A percentile compares a stretch with the other conserved stretches of the same genome.
phyloP scores from a whole-genome alignment of 2,888 invertebrate species.

The Macaria notata region DNA sequence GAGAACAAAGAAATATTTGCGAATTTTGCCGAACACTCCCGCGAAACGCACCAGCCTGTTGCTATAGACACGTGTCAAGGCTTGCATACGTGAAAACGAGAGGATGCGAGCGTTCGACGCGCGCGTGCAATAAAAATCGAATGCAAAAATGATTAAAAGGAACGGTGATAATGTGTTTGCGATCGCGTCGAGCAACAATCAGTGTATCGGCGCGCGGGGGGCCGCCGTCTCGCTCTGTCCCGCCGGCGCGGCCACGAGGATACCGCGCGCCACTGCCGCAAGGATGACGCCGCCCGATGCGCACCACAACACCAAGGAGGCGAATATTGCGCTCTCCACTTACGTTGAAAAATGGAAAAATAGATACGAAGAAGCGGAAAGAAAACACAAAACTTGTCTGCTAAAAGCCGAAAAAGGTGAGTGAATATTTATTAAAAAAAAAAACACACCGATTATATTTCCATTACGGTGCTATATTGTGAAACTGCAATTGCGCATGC shows the following conservation, averaged over 20 bases:
- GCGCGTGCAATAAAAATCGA: constrained; percentile 71
- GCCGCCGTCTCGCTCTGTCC: constrained; percentile 70
- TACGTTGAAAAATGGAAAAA: constrained; percentile 85
- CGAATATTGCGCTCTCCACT: constrained; percentile 74
- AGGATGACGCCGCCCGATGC: constrained; percentile 79
- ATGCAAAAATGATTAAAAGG: constrained; percentile 81
- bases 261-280: constrained; percentile 76
- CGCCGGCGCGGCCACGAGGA: constrained; percentile 67
- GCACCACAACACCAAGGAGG: constrained; percentile 73
- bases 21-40: constrained; percentile 57
- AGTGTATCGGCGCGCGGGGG: constrained; percentile 74
- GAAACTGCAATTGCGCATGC: constrained; percentile 67
- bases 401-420: constrained; percentile 88
- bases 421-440: constrained; percentile 44
- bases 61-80: constrained; percentile 67
- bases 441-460: constrained; percentile 36
- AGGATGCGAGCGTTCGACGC: constrained; percentile 69
- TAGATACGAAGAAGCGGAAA: constrained; percentile 87
- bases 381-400: constrained; percentile 85
- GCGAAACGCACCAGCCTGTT: constrained; percentile 70
- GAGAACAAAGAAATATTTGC: constrained; percentile 72
- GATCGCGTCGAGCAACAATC: constrained; percentile 79
- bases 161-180: constrained; percentile 81
- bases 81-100: constrained; percentile 65
- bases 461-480: constrained; percentile 17